phyloP scores from a whole-genome alignment of 2,888 invertebrate genomes.

The Toxonevra muliebris region DNA sequence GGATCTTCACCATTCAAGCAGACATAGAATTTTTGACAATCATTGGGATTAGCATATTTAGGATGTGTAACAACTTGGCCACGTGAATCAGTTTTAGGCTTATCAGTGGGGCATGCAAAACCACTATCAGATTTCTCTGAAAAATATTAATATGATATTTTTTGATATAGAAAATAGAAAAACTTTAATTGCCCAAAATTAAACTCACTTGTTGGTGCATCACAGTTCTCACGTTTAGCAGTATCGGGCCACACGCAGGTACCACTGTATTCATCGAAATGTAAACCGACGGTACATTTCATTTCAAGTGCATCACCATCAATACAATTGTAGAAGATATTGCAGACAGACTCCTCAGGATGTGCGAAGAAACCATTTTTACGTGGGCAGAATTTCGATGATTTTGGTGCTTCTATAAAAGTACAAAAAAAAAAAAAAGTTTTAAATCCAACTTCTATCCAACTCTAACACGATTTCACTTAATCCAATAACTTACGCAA shows the following conservation, averaged over 20 bases:
- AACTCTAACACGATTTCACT: not conserved
- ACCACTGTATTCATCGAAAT: conserved; percentile 89
- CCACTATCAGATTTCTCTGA: conserved; percentile 82
- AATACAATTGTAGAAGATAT: conserved; percentile 89
- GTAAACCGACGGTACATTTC: conserved; percentile 86
- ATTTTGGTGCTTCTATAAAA: conserved; percentile 78
- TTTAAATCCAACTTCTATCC: not conserved
- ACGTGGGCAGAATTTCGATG: conserved; percentile 77
- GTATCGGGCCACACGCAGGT: conserved; percentile 91
- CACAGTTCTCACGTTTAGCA: conserved; percentile 79
- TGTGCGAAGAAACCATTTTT: conserved; percentile 92
- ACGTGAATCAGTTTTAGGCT: conserved; percentile 70
- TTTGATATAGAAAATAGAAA: not conserved
- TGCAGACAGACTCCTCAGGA: conserved; percentile 82
- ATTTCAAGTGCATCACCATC: conserved; percentile 83
- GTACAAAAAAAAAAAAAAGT: not conserved
- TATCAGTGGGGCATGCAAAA: conserved; percentile 83
- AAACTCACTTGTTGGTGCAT: conserved; percentile 68
- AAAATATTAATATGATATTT: conserved; percentile 43
- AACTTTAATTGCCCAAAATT: not conserved
- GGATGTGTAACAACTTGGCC: conserved; percentile 84
- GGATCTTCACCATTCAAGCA: conserved; percentile 87
- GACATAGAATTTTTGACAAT: conserved; percentile 92
- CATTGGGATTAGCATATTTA: conserved; percentile 84
- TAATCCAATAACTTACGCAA: conserved; percentile 76